These are phyloP conservation scores for Creontiades dilutus DNA, from an alignment of 2,888 invertebrate species.

Conservation along the genomic window DNA sequence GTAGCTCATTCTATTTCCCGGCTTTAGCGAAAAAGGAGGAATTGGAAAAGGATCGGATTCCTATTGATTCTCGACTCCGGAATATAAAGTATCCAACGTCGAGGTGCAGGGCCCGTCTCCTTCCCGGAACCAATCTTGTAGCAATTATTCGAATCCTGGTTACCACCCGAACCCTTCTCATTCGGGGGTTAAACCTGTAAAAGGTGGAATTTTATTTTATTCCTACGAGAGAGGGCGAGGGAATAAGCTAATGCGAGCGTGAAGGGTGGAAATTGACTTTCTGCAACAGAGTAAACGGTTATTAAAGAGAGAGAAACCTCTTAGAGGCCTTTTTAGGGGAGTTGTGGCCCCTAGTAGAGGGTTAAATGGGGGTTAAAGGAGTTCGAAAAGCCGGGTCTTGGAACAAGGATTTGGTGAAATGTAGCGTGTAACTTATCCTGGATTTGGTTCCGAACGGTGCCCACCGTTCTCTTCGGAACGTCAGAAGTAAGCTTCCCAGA, in stretches of 20 bases:
- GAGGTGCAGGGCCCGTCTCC: background rate
- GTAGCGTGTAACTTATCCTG: conserved; percentile 53
- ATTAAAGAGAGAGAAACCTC: conserved; percentile 20
- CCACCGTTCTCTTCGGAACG: background rate
- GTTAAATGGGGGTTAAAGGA: conserved; percentile 2
- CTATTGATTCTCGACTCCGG: conserved; percentile 22
- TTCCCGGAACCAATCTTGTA: conserved; percentile 48
- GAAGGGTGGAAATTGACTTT: conserved; percentile 55
- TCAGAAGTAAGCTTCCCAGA: no score
- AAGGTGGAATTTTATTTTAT: conserved; percentile 17
- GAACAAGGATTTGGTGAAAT: conserved; percentile 44
- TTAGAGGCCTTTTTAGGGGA: background rate
- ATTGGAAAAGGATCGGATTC: background rate
- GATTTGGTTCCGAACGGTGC: conserved; percentile 19
- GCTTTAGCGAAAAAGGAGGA: background rate
- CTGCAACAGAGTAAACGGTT: conserved; percentile 39
- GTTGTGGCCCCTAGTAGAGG: background rate
- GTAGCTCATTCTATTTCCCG: no score
- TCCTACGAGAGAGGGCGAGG: background rate
- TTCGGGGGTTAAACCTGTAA: background rate
- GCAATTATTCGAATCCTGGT: conserved; percentile 39
- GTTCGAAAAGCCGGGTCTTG: background rate
- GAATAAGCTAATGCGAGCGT: conserved; percentile 29
- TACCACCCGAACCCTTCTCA: conserved; percentile 7
- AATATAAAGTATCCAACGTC: background rate